Conservation (phyloP, 2,888 invertebrate genomes). For the Corythucha ciliata region DNA sequence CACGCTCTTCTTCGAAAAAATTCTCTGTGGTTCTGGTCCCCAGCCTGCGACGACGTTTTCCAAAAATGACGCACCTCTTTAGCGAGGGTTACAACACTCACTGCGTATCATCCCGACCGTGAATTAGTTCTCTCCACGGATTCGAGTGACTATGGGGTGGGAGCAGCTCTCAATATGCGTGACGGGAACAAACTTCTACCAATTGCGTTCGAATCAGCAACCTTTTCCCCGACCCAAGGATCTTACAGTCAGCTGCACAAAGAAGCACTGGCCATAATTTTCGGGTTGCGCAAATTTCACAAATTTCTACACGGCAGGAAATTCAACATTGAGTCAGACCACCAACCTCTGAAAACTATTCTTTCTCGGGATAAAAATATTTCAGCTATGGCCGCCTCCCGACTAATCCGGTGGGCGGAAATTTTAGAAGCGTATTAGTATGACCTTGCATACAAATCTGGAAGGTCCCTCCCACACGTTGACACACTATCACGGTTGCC, state of each 20-base stretch:
- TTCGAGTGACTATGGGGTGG: slow-evolving; percentile 26
- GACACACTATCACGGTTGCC: no score
- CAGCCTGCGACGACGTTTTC: slow-evolving; percentile 13
- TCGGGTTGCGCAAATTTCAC: slow-evolving; percentile 22
- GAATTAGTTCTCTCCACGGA: slow-evolving; percentile 25
- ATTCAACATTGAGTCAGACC: slow-evolving; percentile 1
- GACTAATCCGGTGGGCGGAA: slow-evolving; percentile 7
- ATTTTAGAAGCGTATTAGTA: slow-evolving; percentile 9
- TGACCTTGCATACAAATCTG: no score
- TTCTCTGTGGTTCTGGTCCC: slow-evolving; percentile 12
- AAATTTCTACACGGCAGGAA: slow-evolving; percentile 18
- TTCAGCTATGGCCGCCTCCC: slow-evolving; percentile 2
- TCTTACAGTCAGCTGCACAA: slow-evolving; percentile 23
- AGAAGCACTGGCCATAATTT: slow-evolving; percentile 16
- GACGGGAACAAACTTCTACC: slow-evolving; percentile 14
- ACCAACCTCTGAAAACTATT: slow-evolving; percentile 7
- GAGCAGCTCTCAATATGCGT: slow-evolving; percentile 24
- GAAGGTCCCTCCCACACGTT: neutral
- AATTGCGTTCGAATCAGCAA: slow-evolving; percentile 21
- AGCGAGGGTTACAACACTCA: slow-evolving; percentile 11
- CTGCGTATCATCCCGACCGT: slow-evolving; percentile 24
- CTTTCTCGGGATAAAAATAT: slow-evolving; percentile 3
- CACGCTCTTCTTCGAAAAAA: slow-evolving; percentile 10
- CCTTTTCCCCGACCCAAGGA: slow-evolving; percentile 19
- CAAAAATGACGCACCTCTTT: slow-evolving; percentile 13